Evolutionary conservation across 2,797 vertebrate species (phyloP).

Genomic region (Hoplostethus mediterraneus): DNA sequence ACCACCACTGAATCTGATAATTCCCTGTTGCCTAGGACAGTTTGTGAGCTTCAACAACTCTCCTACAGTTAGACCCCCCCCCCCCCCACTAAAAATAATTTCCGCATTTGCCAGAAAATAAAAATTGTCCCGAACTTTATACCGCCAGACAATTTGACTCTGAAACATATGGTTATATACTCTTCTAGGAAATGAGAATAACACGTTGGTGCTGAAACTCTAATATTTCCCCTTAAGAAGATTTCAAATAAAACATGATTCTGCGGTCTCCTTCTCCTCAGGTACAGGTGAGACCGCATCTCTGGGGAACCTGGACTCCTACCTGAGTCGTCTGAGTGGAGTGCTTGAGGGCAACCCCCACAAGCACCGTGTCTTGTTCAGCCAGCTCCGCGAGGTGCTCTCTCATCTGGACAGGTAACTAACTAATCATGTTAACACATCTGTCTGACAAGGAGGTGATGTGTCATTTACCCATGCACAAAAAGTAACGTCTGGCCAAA

Average conservation of each 20-base stretch:
- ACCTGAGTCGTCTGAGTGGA: constrained; percentile 93
- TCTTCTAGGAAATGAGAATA: too few relatives aligned
- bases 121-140: too few relatives aligned
- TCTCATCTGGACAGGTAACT: constrained; percentile 93
- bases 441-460: background rate
- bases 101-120: too few relatives aligned
- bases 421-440: background rate
- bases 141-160: background rate
- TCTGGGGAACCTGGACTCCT: constrained; percentile 93
- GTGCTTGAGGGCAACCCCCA: constrained; percentile 93
- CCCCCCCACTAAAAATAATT: too few relatives aligned
- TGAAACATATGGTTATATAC: constrained; percentile 1
- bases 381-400: constrained; percentile 93
- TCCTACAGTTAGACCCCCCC: too few relatives aligned
- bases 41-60: too few relatives aligned
- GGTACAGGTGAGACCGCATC: constrained; percentile 95
- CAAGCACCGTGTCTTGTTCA: constrained; percentile 92
- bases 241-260: background rate
- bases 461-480: background rate
- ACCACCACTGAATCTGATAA: too few relatives aligned
- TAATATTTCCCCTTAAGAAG: background rate
- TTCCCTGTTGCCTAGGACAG: too few relatives aligned
- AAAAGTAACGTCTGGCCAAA: background rate
- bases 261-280: constrained; percentile 50
- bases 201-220: too few relatives aligned